These are phyloP conservation scores for Tetragonula carbonaria DNA, from an alignment of 2,888 invertebrate species.

Conservation along the genomic window DNA sequence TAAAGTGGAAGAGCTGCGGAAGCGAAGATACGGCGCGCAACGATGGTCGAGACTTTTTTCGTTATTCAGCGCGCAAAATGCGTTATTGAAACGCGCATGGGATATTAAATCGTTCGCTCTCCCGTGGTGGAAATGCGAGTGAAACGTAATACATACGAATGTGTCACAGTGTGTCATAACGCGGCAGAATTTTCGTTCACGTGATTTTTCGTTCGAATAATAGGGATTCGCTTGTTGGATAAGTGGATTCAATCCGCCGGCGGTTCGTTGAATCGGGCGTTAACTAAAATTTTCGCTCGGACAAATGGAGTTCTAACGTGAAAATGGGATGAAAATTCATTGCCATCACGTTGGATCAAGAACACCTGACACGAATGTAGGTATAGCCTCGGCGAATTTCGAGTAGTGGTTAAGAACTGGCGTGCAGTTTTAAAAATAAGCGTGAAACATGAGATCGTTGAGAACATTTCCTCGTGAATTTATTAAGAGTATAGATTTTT, in stretches of 20 bases:
- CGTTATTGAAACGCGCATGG: neutral
- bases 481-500: no score
- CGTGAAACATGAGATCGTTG: neutral
- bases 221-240: neutral
- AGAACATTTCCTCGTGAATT: neutral
- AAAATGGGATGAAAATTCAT: neutral
- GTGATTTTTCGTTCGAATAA: neutral
- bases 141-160: no score
- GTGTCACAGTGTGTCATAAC: no score
- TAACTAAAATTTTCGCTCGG: neutral
- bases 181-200: no score
- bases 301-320: neutral
- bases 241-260: conserved; percentile 1
- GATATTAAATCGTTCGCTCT: neutral
- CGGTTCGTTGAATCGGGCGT: neutral
- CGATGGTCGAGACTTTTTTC: neutral
- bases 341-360: neutral
- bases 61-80: neutral
- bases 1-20: neutral
- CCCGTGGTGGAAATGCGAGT: neutral
- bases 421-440: neutral
- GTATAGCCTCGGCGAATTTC: neutral
- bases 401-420: neutral
- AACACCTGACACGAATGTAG: neutral
- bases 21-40: neutral